These are phyloP conservation scores for Bergia puertoricense DNA, from an alignment of 92 coral and sea anemone species.

Conservation along the genomic window DNA sequence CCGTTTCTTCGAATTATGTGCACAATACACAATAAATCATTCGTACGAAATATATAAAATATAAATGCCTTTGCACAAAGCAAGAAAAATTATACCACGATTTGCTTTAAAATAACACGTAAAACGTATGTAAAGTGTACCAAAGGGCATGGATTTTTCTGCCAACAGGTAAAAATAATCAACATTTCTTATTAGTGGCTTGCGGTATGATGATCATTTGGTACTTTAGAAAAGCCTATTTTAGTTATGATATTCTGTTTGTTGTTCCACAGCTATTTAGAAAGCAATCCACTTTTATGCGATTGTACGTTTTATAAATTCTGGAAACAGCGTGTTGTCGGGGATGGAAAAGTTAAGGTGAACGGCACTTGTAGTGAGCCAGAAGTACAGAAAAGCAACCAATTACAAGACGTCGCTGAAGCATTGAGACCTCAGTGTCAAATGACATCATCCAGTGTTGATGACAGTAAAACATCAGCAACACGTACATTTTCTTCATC, in stretches of 20 bases:
- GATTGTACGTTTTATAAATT: slow-evolving; percentile 20
- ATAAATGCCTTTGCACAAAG: too few species aligned
- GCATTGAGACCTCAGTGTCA: slow-evolving; percentile 13
- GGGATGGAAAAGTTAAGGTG: slow-evolving; percentile 4
- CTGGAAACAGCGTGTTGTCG: slow-evolving; percentile 15
- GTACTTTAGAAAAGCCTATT: neutral
- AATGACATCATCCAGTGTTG: slow-evolving; percentile 9
- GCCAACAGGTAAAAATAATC: too few species aligned
- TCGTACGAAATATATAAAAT: too few species aligned
- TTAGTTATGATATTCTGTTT: neutral
- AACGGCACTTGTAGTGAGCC: neutral
- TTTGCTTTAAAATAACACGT: too few species aligned
- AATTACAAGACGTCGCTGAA: slow-evolving; percentile 2
- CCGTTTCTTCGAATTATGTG: too few species aligned
- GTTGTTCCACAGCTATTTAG: slow-evolving; percentile 24
- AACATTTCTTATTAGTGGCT: too few species aligned
- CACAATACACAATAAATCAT: too few species aligned
- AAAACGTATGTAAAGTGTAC: too few species aligned
- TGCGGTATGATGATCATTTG: neutral
- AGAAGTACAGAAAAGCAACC: neutral
- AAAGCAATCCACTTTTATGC: slow-evolving; percentile 29
- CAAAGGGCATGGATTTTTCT: too few species aligned
- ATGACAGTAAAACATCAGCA: neutral
- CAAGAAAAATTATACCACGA: too few species aligned
- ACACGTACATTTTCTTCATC: neutral